Percentiles rank a stretch among this genome's conserved stretches.
phyloP scores from a whole-genome alignment of 2,113 vertebrate genomes.

The Pan troglodytes region NHGRI_mPanTro3-v2.1_pri NC_072404.2:25194001-25194500 shows the following conservation, averaged over 20 bases:
- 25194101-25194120: constrained; percentile 20
- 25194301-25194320: constrained; percentile 27
- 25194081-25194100: background rate
- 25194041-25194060: constrained; percentile 46
- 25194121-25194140: background rate
- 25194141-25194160: background rate
- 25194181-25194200: constrained; percentile 28
- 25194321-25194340: background rate
- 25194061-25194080: background rate
- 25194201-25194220: background rate
- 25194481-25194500: constrained; percentile 5
- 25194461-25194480: background rate
- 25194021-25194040: background rate
- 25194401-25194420: background rate
- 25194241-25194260: constrained; percentile 26
- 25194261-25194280: constrained; percentile 46
- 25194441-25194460: background rate
- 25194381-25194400: no score
- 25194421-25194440: background rate
- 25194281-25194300: constrained; percentile 11
- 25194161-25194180: background rate
- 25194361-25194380: no score
- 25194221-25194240: background rate
- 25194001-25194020: constrained; percentile 59
- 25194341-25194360: no score